These are phyloP conservation scores for Caranx ignobilis DNA, from an alignment of 2,113 vertebrate genomes.

Conservation along the genomic window DNA sequence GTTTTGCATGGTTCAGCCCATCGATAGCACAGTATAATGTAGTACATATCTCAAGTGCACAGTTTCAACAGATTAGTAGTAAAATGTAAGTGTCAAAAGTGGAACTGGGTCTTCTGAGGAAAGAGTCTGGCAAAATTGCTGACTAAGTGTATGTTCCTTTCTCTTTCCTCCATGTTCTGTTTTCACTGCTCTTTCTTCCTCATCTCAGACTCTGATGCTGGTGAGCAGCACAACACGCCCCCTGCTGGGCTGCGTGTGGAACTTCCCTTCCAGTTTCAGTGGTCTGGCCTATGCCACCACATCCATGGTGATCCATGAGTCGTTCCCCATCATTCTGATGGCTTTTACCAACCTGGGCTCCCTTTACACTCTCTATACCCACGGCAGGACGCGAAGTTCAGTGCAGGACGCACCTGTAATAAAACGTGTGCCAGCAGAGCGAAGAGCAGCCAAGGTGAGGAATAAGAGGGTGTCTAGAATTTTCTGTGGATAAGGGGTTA, in stretches of 20 bases:
- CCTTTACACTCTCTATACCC: conserved; percentile 81
- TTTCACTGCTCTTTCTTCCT: neutral
- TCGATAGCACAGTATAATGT: neutral
- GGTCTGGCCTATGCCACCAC: conserved; percentile 82
- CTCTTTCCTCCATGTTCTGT: neutral
- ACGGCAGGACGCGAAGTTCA: conserved; percentile 57
- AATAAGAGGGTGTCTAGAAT: neutral
- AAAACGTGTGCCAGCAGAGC: conserved; percentile 82
- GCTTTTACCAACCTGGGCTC: conserved; percentile 81
- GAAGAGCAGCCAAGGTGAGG: conserved; percentile 83
- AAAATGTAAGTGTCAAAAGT: neutral
- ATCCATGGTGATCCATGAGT: conserved; percentile 86
- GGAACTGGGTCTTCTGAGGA: neutral
- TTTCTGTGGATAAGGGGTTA: neutral
- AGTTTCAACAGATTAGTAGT: neutral
- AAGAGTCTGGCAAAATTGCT: too few species aligned
- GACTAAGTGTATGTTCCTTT: neutral
- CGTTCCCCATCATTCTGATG: conserved; percentile 84
- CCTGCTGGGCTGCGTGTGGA: conserved; percentile 86
- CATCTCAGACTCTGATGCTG: conserved; percentile 82
- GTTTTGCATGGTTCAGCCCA: neutral
- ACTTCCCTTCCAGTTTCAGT: conserved; percentile 77
- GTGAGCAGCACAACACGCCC: conserved; percentile 85
- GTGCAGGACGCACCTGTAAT: conserved; percentile 46
- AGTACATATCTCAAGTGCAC: neutral